A percentile compares a stretch with the other conserved stretches of the same genome.
phyloP scores from a whole-genome alignment of 1,140 invertebrate genomes.

The Diploscapter pachys region DNA sequence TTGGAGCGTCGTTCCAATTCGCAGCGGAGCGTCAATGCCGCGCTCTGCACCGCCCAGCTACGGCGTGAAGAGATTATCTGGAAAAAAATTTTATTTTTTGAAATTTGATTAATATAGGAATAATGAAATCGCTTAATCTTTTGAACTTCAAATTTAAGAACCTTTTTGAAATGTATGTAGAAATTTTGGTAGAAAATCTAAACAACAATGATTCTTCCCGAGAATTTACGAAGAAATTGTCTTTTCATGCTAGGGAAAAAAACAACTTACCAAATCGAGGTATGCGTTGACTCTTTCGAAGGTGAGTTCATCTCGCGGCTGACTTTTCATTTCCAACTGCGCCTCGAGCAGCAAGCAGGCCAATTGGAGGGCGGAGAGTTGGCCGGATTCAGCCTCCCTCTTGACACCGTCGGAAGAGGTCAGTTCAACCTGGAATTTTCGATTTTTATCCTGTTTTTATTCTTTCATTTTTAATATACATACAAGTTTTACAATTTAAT shows the following conservation, averaged over 20 bases:
- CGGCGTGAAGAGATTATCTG: slow-evolving; percentile 12
- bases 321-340: slow-evolving; percentile 2
- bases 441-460: background rate
- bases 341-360: slow-evolving; percentile 11
- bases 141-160: too few species aligned
- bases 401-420: background rate
- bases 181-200: background rate
- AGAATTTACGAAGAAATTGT: slow-evolving; percentile 14
- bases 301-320: slow-evolving; percentile 17
- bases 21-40: slow-evolving; percentile 14
- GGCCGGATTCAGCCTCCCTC: background rate
- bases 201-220: slow-evolving; percentile 12
- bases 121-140: too few species aligned
- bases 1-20: slow-evolving; percentile 20
- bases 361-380: slow-evolving; percentile 6
- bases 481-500: too few species aligned
- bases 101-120: too few species aligned
- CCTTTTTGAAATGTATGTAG: background rate
- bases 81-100: background rate
- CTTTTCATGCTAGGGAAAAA: slow-evolving; percentile 9
- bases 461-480: background rate
- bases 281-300: slow-evolving; percentile 20
- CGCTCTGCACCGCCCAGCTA: slow-evolving; percentile 25
- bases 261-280: slow-evolving; percentile 14
- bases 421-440: background rate